Base-by-base conservation (phyloP, 2,797 vertebrate genomes). In the Sebastes hubbsi region DNA sequence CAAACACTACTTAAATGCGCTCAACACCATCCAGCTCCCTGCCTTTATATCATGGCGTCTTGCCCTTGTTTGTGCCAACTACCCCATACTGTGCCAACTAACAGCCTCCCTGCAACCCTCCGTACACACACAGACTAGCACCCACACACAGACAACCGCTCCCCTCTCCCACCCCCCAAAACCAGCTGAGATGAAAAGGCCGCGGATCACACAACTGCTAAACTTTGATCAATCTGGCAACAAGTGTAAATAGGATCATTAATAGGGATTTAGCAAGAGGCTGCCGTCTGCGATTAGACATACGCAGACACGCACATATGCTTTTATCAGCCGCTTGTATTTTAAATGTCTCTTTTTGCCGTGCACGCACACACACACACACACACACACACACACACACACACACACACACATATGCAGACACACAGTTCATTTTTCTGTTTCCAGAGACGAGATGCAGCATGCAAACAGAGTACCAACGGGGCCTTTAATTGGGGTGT, bases 211-310 rank as follows among this genome's bases (percentile, higher is more conserved):
- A 93, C 89, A 84, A 80, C 87, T 77, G 82, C 88, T 90, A 86
- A 94, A 95, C 92, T 94, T 95, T 95, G 94, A 96, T 96, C 94
- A 94, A 92, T 92, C 89, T 90, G 91, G 91, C 91, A 94, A 92
- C 92, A 92, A 93, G 90, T 94, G 90, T 94, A 95, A 95, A 93
- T 93, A 89, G 91, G 91, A 94, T 96, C 93, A 95, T 95, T 96
- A 95, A 90, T 92, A 84, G 75, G 86, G 90, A 92, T 93, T 95
- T 94, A 94, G 85, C 88, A 86, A 82, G 87, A 91, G 78, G 75
- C 92, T 90, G 91, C 89, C 62, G 73, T 90, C 90, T 94, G 85
- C 60, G 84, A 93, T 94, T 93, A 95, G 88, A 81, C 71, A 75
- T 85, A 88, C 25, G 24, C 85, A 90, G 86, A 92, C 89, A 90